Base-by-base conservation (phyloP, 2,888 invertebrate genomes). In the Acronicta alni region DNA sequence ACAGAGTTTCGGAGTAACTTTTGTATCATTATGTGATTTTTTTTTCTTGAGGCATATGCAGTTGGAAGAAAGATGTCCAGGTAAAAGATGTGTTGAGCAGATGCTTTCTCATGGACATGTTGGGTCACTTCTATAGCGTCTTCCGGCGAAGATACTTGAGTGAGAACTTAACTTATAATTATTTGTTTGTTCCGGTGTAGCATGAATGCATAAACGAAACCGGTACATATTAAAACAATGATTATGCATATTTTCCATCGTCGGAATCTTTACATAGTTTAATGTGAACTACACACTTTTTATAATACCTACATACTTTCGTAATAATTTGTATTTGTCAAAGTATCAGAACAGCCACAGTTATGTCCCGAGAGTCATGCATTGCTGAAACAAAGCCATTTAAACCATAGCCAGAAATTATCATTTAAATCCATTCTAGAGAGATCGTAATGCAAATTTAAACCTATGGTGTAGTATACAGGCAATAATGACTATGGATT, bases 21-120 rank as follows among this genome's bases (percentile, higher is more conserved):
- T 92, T 89, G 92, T 91, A 89, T 88, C 89, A 86, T 90, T 86
- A 70, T 75, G 73, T 86, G 83, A 85, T 87, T 85, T 90, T 91
- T 91, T 92, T 93, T 91, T 88, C 84, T 86, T 75, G 77, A 87
- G 87, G 84, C 92, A 92, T 89, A 88, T 92, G 92, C 86, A 82
- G 70, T 82, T 80, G 77, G 79, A 65, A 67, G 75, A 67, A 70
- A 67, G 65, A 87, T 80, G 83, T 64, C 85, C 92, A 93, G 92
- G 93, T 92, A 93, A 79, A 80, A 72, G 82, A 85, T 76, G 67
- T 70, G 48, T 46, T 53, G 80, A 77, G 82, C 91, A 92, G 89
- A 91, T 92, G 89, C 78, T 81, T 77, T 79, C 80, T 75, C 76
- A 68, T 71, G 77, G 69, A 71, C 77, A 73, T 68, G 75, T 62